Evolutionary conservation across 2,113 vertebrate species (phyloP).

Genomic region (Paracanthobrama guichenoti): DNA sequence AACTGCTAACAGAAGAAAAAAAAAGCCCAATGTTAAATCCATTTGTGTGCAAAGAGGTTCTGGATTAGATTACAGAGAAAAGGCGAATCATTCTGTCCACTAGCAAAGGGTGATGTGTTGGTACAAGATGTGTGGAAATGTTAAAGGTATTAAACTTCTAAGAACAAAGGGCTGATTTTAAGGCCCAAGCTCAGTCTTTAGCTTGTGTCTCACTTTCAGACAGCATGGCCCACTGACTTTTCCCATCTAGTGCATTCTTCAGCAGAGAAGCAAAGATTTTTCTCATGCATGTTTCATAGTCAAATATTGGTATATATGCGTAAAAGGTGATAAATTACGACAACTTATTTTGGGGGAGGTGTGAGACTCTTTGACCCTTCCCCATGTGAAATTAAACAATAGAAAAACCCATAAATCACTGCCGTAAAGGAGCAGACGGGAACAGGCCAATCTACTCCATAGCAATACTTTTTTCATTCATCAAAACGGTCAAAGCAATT

Average conservation of each 20-base stretch:
- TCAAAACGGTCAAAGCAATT: conserved; percentile 78
- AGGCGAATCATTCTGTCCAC: background rate
- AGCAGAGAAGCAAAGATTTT: background rate
- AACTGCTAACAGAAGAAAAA: conserved; percentile 16
- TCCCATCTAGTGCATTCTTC: conserved; percentile 4
- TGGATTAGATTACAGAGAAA: conserved; percentile 40
- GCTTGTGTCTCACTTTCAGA: background rate
- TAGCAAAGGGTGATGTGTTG: conserved; percentile 11
- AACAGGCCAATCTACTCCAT: conserved; percentile 78
- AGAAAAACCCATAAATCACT: conserved; percentile 83
- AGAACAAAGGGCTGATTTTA: conserved; percentile 39
- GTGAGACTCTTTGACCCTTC: conserved; percentile 69
- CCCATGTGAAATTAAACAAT: conserved; percentile 78
- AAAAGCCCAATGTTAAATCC: conserved; percentile 23
- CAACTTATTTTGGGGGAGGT: conserved; percentile 69
- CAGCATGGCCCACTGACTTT: conserved; percentile 1
- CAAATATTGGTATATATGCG: conserved; percentile 68
- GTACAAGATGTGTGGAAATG: conserved; percentile 39
- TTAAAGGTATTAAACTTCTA: conserved; percentile 34
- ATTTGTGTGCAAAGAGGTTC: conserved; percentile 33
- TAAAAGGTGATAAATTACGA: conserved; percentile 70
- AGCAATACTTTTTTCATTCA: conserved; percentile 81
- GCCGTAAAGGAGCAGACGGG: conserved; percentile 68
- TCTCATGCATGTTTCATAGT: conserved; percentile 19
- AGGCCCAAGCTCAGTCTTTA: background rate